Evolutionary conservation across 2,888 invertebrate species (phyloP).

Genomic region (Zele albiditarsus): DNA sequence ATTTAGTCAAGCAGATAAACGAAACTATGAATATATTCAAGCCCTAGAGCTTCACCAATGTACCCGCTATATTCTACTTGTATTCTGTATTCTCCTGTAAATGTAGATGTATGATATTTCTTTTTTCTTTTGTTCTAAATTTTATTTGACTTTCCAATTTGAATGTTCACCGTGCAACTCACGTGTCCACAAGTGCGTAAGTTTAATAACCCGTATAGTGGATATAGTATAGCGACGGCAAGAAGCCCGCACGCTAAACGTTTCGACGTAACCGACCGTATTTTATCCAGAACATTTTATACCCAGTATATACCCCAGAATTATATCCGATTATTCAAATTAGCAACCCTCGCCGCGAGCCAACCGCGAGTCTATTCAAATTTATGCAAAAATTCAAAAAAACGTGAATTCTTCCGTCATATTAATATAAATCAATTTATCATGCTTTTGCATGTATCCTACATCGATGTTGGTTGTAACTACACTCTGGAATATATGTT

Average conservation of each 20-base stretch:
- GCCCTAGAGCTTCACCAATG: background rate
- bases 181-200: constrained; percentile 35
- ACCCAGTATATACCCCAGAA: constrained; percentile 61
- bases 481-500: background rate
- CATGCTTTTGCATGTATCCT: constrained; percentile 41
- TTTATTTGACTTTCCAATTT: constrained; percentile 21
- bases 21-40: constrained; percentile 9
- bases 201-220: constrained; percentile 41
- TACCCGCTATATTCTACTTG: background rate
- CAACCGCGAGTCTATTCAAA: constrained; percentile 60
- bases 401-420: constrained; percentile 57
- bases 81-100: background rate
- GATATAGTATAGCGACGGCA: constrained; percentile 12
- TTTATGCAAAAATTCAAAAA: constrained; percentile 65
- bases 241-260: constrained; percentile 34
- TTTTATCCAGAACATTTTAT: constrained; percentile 51
- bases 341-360: constrained; percentile 59
- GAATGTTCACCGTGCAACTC: constrained; percentile 5
- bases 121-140: constrained; percentile 6
- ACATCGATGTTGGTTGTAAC: background rate
- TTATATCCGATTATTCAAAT: constrained; percentile 69
- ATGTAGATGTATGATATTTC: background rate
- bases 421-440: constrained; percentile 69
- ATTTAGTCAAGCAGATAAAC: constrained; percentile 13
- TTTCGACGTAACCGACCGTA: constrained; percentile 38